Evolutionary conservation across 2,797 vertebrate species (phyloP), one percentile per base, ranked within the genome.

Genomic region (Xenopus petersii): DNA sequence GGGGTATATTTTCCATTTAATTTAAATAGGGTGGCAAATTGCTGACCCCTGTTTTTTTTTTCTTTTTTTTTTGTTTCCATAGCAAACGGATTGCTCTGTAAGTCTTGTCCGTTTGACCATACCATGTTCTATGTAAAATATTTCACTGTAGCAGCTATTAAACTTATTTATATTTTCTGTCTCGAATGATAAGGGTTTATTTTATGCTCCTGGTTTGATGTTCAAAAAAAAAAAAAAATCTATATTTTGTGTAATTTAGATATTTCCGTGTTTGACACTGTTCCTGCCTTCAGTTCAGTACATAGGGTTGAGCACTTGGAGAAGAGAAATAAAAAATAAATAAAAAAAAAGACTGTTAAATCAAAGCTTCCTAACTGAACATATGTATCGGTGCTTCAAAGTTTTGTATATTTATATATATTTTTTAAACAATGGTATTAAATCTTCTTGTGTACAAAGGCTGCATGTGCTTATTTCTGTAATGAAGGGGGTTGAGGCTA

Each of bases 121-220:
- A 75, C 54, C 60, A 46, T 67, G 49, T 61, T 64, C 7, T 62
- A 24, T 70, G 51, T 70, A 73, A 72, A 77, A 70, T 77, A 67
- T 73, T 58, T 73, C 59, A 68, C 46, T 79, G 66, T 79, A 69
- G 75, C 71, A 64, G 47, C 30, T 79, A 79, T 74, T 64, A 74
- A 77, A 64, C 42, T 71, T 79, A 79, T 79, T 74, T 79, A 73
- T 79, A 70, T 73, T 78, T 64, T 54, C 70, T 65, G 64, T 56
- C 49, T 59, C 26, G 0, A 17, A 49, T 72, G 36, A 59, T 33
- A 68, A 30, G 24, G 4, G 13, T 77, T 51, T 60, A 60, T 76
- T n/a, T 56, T 56, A 8, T 10, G 54, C 54, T 16, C 16, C 16
- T 13, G 7, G 54, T 17, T 17, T 51, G 49, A 51, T 51, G 15